Evolutionary conservation across 2,797 vertebrate genomes (phyloP).

Genomic region (Cryptoprocta ferox): DNA sequence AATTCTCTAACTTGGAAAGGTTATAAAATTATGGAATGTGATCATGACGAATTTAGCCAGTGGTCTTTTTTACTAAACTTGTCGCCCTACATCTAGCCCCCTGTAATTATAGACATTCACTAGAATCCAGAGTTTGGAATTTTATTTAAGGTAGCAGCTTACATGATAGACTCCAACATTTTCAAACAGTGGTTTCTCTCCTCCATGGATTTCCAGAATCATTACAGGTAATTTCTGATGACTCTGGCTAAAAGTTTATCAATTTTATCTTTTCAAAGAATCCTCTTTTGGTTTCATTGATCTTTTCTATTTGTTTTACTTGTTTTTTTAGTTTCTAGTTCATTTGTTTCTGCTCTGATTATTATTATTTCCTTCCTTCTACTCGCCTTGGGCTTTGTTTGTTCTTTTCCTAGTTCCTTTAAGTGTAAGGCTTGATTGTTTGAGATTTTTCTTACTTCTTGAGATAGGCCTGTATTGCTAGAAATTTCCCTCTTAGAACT

Average conservation of each 20-base stretch:
- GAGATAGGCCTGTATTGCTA: not conserved
- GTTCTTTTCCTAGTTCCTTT: not conserved
- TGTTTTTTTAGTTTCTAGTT: not conserved
- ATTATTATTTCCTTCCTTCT: not conserved
- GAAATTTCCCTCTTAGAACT: not conserved
- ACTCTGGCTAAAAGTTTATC: not conserved
- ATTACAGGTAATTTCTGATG: not conserved
- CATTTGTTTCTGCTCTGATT: not conserved
- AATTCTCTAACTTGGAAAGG: slow-evolving; percentile 2
- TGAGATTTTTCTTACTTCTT: not conserved
- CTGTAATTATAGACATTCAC: not conserved
- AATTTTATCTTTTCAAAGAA: not conserved
- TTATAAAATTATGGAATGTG: not conserved
- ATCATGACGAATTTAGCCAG: not conserved
- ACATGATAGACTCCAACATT: not conserved
- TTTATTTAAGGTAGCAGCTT: not conserved
- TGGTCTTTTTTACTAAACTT: not conserved
- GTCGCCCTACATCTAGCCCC: not conserved
- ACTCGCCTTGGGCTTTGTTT: not conserved
- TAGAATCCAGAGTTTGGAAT: not conserved
- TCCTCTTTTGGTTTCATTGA: not conserved
- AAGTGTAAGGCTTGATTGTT: not conserved
- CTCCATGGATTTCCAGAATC: not conserved
- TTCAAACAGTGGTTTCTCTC: not conserved
- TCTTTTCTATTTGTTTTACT: not conserved